Percentiles rank a stretch among this genome's conserved stretches.
phyloP scores from a whole-genome alignment of 2,113 vertebrate genomes.

The Otolemur garnettii region DNA sequence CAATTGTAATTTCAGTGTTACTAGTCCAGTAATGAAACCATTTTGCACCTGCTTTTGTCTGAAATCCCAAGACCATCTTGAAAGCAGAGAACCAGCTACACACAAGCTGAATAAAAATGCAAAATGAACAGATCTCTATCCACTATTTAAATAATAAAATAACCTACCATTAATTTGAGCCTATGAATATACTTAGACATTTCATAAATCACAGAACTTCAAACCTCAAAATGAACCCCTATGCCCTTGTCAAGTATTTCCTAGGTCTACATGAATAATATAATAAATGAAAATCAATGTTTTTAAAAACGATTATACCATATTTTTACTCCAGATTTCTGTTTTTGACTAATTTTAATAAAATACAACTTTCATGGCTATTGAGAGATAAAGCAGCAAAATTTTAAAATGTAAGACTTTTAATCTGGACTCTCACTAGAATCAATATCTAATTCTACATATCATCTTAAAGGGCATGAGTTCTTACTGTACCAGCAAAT shows the following conservation, averaged over 20 bases:
- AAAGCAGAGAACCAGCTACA: not conserved
- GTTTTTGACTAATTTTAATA: constrained; percentile 24
- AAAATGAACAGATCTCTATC: not conserved
- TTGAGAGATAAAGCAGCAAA: constrained; percentile 15
- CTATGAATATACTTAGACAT: not conserved
- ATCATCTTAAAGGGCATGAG: constrained; percentile 8
- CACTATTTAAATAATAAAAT: constrained; percentile 31
- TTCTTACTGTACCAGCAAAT: not conserved
- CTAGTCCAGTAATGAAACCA: not conserved
- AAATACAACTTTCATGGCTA: constrained; percentile 21
- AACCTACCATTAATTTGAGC: not conserved
- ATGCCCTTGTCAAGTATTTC: not conserved
- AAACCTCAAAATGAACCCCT: not conserved
- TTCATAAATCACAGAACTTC: not conserved
- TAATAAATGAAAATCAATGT: constrained; percentile 5
- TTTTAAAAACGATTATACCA: not conserved
- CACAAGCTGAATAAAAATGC: constrained; percentile 4
- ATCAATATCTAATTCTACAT: constrained; percentile 63
- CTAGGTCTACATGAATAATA: not conserved
- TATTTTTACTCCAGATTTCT: not conserved
- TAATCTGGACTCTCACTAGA: constrained; percentile 40
- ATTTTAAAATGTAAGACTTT: constrained; percentile 22
- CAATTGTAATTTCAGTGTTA: not conserved
- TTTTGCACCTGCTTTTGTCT: constrained; percentile 37
- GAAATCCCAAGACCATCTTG: constrained; percentile 25